phyloP scores from a whole-genome alignment of 2,797 vertebrate genomes.

The Myiotriccus ornatus region DNA sequence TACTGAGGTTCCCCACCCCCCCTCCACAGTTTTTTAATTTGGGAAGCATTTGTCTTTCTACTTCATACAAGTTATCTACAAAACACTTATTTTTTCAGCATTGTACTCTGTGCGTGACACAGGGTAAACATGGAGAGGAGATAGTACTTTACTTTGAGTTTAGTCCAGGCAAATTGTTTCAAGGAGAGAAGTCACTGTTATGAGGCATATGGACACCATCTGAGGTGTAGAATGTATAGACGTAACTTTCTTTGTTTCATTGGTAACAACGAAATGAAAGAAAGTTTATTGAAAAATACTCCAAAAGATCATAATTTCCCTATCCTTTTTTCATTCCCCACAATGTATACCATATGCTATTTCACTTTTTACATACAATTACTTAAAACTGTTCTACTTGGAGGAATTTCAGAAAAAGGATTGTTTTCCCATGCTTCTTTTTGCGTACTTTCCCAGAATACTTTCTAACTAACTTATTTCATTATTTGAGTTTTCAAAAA shows the following conservation, averaged over 20 bases:
- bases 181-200: neutral
- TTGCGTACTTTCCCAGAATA: neutral
- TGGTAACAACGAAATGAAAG: neutral
- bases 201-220: neutral
- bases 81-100: neutral
- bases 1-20: neutral
- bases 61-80: fast-evolving
- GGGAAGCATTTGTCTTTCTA: neutral
- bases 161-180: neutral
- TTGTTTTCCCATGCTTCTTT: neutral
- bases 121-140: neutral
- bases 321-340: neutral
- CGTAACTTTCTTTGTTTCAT: neutral
- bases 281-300: neutral
- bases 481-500: neutral
- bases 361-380: neutral
- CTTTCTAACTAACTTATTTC: neutral
- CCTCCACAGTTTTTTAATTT: neutral
- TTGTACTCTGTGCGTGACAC: neutral
- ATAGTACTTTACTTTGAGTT: neutral
- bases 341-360: neutral
- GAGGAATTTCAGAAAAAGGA: neutral
- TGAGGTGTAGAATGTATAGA: neutral
- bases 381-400: neutral
- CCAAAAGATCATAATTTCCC: neutral